Base-by-base conservation (phyloP, 1,140 invertebrate species). In the Mesaphorura yosii region DNA sequence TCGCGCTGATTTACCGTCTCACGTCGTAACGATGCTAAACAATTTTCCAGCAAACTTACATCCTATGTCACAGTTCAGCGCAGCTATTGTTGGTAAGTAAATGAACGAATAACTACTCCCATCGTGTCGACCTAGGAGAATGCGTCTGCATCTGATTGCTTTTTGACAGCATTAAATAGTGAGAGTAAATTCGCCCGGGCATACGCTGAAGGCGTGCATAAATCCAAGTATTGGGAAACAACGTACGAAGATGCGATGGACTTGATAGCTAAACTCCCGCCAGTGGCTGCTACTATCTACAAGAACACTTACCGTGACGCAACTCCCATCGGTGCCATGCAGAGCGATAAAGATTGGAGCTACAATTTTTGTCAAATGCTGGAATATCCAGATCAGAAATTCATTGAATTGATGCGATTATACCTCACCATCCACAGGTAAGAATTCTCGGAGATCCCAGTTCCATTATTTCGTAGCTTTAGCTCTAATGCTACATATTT, bases 181-280 rank as follows among this genome's bases (percentile, higher is more conserved):
- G 92, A 97, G 72, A 92, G 88, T 65, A 84, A 87, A 67, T 98
- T 94, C 74, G 86, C 86, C 3, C 82, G 90, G 67, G 93, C 91
- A 1, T 96, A 96, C 69, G 74, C 78, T 1, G 76, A 82, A 39
- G 88, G 88, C 34, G 81, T 90, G 0, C 81, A 84, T 67, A 94
- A 92, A 69, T 73, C 75, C 38, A 81, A 83, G 63, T 92, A 88
- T 66, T 94, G 90, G 90, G 86, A 96, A 75, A 76, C 76, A 58
- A 76, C 80, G 1, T 95, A 89, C 70, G 91, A 97, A 73, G 93
- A 98, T 70, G 78, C 87, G 19, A 92, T 97, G 86, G 88, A 95
- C 71, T 72, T 97, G 60, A 93, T 97, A 68, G 92, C 92, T 29
- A 97, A 97, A 70, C 70, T 97, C 59, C 90, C 91, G 0, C 88